These are phyloP conservation scores for Pheosia gnoma DNA, from an alignment of 2,888 invertebrate species.

Conservation along the genomic window DNA sequence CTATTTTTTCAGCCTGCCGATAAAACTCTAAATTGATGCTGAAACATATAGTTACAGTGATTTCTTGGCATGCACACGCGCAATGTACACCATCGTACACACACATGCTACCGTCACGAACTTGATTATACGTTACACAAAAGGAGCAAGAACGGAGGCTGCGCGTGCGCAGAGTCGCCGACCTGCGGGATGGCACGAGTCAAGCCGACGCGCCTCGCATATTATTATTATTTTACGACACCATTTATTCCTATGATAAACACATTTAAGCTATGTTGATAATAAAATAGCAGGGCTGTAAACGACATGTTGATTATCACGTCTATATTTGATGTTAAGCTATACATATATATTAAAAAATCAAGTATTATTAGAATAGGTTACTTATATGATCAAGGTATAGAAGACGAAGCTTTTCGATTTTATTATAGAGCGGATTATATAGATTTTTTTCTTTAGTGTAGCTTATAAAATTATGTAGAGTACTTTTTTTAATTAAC, in stretches of 20 bases:
- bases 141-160: slow-evolving; percentile 80
- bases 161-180: slow-evolving; percentile 76
- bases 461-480: too few relatives aligned
- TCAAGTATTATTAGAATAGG: too few relatives aligned
- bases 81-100: slow-evolving; percentile 47
- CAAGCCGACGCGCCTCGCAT: slow-evolving; percentile 52
- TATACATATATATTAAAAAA: neutral
- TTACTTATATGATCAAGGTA: too few relatives aligned
- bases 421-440: too few relatives aligned
- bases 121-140: slow-evolving; percentile 74
- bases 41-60: slow-evolving; percentile 30
- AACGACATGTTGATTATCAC: slow-evolving; percentile 16
- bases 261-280: slow-evolving; percentile 30
- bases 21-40: slow-evolving; percentile 11
- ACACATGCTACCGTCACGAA: slow-evolving; percentile 55
- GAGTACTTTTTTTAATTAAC: too few relatives aligned
- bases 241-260: slow-evolving; percentile 31
- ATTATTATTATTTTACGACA: slow-evolving; percentile 44
- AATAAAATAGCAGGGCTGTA: slow-evolving; percentile 29
- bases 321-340: slow-evolving; percentile 13
- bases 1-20: too few relatives aligned
- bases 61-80: slow-evolving; percentile 52
- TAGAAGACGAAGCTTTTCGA: too few relatives aligned
- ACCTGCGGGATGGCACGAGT: slow-evolving; percentile 79
- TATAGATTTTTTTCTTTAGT: too few relatives aligned